These are phyloP conservation scores for Planococcus citri DNA, from an alignment of 1,140 invertebrate species.

Conservation along the genomic window DNA sequence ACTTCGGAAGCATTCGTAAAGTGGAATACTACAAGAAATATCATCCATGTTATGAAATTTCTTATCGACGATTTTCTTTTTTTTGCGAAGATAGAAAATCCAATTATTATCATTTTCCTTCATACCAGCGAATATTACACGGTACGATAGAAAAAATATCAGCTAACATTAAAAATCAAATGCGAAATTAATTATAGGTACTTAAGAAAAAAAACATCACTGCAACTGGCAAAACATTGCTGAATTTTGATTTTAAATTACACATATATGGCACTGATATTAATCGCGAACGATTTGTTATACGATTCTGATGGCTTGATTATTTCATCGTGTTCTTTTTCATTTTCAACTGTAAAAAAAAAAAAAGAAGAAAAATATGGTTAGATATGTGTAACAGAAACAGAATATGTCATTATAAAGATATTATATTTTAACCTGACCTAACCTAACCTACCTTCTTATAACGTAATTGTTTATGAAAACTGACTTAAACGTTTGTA, in stretches of 20 bases:
- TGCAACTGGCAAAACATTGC: background rate
- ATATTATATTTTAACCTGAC: no score
- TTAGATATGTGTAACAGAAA: no score
- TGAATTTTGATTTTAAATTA: background rate
- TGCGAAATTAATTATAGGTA: background rate
- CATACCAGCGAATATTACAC: conserved; percentile 2
- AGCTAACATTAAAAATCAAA: conserved; percentile 11
- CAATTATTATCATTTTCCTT: conserved; percentile 15
- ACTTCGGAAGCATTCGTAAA: background rate
- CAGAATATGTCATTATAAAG: no score
- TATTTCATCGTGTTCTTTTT: background rate
- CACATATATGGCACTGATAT: background rate
- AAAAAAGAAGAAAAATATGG: background rate
- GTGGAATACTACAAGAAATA: background rate
- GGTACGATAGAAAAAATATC: background rate
- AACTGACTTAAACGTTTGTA: no score
- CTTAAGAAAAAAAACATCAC: background rate
- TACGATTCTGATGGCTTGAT: background rate
- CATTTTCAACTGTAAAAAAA: background rate
- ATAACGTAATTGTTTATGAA: no score
- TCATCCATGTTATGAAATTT: background rate
- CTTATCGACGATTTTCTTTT: background rate
- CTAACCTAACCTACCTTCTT: no score
- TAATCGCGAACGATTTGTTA: background rate
- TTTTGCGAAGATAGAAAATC: background rate